Base-by-base conservation (phyloP, 2,888 invertebrate genomes). In the Chironomus tentans region DNA sequence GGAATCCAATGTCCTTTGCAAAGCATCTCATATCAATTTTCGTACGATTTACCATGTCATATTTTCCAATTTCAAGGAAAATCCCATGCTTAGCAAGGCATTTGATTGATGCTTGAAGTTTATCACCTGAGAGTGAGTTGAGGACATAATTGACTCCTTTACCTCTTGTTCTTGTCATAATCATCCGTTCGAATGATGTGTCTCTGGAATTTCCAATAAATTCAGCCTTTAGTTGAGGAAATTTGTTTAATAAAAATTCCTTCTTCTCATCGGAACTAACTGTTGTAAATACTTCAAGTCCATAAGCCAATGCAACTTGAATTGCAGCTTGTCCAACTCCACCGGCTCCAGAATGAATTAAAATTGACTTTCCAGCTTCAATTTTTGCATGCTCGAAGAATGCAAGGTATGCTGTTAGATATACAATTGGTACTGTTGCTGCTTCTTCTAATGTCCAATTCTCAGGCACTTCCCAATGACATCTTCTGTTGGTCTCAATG, bases 71-170 rank as follows among this genome's bases (percentile, higher is more conserved):
- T 84, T 92, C 92, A 76, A 92, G 85, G 86, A 92, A 92, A 3
- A 91, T 86, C 13, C 92, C 88, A 62, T 86, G 85, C 80, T 84
- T 84, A 21, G 84, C 86, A 15, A 88, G 82, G 78, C 88, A 88
- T 2, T 86, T 82, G 2, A 86, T 85, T 2, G 86, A 86, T 0
- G 86, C 86, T 85, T 86, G 88, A 0, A 95, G 86, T 82, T 95
- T 95, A 62, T 95, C 94, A 79, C 93, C 94, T 0, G 94, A 89
- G 68, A 96, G 84, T 0, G 94, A 94, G 83, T 96, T 96, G 15
- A 93, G 84, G 28, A 95, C 91, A 47, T 95, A 82, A 81, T 96
- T 92, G 0, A 96, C 95, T 28, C 95, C 95, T 79, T 86, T 86
- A 13, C 95, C 94, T 5, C 89, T 86, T 0, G 95, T 95, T 79